Conservation (phyloP, 1,140 invertebrate species). For the Hestina assimilis region DNA sequence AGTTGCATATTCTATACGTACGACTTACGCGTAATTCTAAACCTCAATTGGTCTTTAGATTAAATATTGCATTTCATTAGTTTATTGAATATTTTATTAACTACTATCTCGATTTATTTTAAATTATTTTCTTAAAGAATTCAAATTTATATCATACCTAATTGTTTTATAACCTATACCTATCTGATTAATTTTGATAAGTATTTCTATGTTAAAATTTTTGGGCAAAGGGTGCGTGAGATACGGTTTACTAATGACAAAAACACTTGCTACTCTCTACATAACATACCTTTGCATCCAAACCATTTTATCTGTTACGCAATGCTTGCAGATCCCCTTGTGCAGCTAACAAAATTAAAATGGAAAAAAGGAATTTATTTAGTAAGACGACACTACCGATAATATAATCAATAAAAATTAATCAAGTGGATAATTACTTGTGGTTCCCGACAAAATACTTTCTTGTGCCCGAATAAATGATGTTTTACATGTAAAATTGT, state of each 20-base stretch:
- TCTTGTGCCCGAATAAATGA: too few relatives aligned
- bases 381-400: neutral
- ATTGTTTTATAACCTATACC: too few relatives aligned
- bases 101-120: neutral
- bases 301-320: conserved; percentile 42
- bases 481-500: neutral
- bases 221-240: too few relatives aligned
- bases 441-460: too few relatives aligned
- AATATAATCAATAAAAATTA: neutral
- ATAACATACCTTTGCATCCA: conserved; percentile 47
- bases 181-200: too few relatives aligned
- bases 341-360: conserved; percentile 40
- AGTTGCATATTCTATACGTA: too few relatives aligned
- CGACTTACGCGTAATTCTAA: too few relatives aligned
- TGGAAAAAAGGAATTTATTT: conserved; percentile 9
- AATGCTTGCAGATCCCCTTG: conserved; percentile 35
- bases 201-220: too few relatives aligned
- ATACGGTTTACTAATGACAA: neutral
- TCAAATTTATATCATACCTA: too few relatives aligned
- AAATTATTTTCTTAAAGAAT: too few relatives aligned
- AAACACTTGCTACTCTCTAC: conserved; percentile 1
- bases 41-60: too few relatives aligned
- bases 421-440: neutral
- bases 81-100: neutral
- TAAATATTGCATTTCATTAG: neutral